Evolutionary conservation across 1,140 invertebrate genomes (phyloP).

Genomic region (Drosophila sproati): DNA sequence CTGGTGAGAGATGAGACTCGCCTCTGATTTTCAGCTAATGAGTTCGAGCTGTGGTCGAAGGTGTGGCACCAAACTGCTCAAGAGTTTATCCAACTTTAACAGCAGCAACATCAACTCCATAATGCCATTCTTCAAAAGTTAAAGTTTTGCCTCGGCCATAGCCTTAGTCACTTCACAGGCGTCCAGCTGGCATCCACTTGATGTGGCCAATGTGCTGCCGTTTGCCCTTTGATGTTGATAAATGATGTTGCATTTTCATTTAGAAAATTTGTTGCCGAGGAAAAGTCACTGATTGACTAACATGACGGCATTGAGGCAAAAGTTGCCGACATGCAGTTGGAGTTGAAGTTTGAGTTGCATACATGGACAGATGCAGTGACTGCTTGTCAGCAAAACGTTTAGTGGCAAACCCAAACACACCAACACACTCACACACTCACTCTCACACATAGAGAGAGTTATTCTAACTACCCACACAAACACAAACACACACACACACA

Average conservation of each 20-base stretch:
- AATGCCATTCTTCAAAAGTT: constrained; percentile 28
- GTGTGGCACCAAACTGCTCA: constrained; percentile 46
- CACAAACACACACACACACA: constrained; percentile 8
- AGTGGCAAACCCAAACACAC: constrained; percentile 65
- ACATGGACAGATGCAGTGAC: constrained; percentile 59
- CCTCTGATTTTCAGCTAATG: constrained; percentile 57
- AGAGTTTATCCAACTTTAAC: constrained; percentile 19
- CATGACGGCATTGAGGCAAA: constrained; percentile 56
- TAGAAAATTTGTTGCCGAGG: constrained; percentile 78
- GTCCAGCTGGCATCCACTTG: constrained; percentile 46
- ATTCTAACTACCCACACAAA: background rate
- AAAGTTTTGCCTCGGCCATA: constrained; percentile 26
- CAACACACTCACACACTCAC: constrained; percentile 26
- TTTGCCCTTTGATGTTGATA: constrained; percentile 79
- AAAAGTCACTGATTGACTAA: constrained; percentile 81
- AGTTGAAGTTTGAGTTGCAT: constrained; percentile 19
- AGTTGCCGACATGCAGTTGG: constrained; percentile 20
- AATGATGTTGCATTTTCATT: constrained; percentile 83
- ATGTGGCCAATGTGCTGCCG: constrained; percentile 69
- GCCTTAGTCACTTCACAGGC: constrained; percentile 51
- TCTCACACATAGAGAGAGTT: constrained; percentile 4
- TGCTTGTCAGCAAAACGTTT: constrained; percentile 81
- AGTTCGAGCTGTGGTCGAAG: constrained; percentile 63
- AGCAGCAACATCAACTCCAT: constrained; percentile 31
- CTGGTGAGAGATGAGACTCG: constrained; percentile 32